A percentile compares a stretch with the other conserved stretches of the same genome.
Evolutionary conservation across 1,140 invertebrate genomes (phyloP).

Genomic region (Dryas iulia): DNA sequence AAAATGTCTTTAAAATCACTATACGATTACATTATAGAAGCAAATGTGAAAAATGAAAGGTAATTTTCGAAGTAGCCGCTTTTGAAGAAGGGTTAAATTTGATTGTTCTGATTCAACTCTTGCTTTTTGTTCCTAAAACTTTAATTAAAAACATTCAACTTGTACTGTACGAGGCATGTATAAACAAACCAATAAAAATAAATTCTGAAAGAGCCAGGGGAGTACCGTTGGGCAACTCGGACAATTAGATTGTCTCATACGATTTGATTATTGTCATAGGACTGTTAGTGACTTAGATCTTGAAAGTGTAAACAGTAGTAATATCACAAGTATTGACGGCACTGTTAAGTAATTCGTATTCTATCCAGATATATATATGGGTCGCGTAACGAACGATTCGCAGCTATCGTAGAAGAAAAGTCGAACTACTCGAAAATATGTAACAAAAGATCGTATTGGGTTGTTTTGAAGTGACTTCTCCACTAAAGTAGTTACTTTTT

Average conservation of each 20-base stretch:
- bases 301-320: constrained; percentile 40
- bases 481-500: constrained; percentile 1
- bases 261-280: constrained; percentile 46
- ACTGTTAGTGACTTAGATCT: constrained; percentile 39
- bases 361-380: constrained; percentile 23
- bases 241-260: constrained; percentile 36
- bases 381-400: constrained; percentile 24
- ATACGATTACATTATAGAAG: neutral
- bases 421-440: neutral
- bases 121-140: neutral
- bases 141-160: neutral
- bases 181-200: neutral
- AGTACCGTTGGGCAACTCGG: constrained; percentile 15
- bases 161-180: neutral
- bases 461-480: constrained; percentile 1
- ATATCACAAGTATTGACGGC: constrained; percentile 72
- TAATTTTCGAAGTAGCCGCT: neutral
- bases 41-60: neutral
- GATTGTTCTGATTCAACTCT: neutral
- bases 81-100: neutral
- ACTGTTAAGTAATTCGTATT: constrained; percentile 55
- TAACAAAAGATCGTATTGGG: neutral
- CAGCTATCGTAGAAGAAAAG: constrained; percentile 5
- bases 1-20: neutral
- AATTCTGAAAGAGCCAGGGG: no score